A percentile compares a stretch with the other conserved stretches of the same genome.
phyloP scores from a whole-genome alignment of 2,888 invertebrate genomes.

The Ophion obscuratus region DNA sequence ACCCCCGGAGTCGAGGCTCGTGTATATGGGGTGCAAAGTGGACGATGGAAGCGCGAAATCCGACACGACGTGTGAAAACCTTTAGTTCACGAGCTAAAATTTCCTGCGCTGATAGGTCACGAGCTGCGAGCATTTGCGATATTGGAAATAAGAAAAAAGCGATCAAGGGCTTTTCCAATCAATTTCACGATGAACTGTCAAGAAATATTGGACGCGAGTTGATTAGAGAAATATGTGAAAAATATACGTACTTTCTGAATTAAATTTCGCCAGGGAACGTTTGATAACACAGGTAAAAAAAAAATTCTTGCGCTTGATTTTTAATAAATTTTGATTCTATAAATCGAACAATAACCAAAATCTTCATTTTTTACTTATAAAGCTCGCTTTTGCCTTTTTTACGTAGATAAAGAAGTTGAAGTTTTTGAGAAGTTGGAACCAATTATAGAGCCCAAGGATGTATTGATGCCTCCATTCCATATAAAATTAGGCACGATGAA shows the following conservation, averaged over 20 bases:
- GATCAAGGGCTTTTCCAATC: neutral
- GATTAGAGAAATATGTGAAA: neutral
- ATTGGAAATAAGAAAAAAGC: neutral
- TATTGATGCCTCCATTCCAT: no score
- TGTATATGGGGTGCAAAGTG: constrained; percentile 26
- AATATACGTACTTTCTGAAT: neutral
- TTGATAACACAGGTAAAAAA: no score
- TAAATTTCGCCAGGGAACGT: neutral
- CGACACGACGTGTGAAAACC: constrained; percentile 10
- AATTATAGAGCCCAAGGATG: no score
- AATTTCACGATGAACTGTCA: neutral
- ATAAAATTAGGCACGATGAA: no score
- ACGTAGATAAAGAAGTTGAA: no score
- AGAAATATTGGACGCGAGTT: neutral
- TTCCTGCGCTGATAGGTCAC: neutral
- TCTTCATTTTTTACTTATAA: no score
- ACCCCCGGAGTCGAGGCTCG: neutral
- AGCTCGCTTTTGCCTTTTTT: no score
- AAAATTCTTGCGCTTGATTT: no score
- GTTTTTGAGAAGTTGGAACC: no score
- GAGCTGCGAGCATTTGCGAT: neutral
- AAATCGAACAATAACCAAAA: no score
- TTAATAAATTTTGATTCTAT: no score
- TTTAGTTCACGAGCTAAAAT: neutral
- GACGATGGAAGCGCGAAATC: neutral